Evolutionary conservation across 92 coral and sea anemone species (phyloP), one percentile per base, ranked within the genome.

Genomic region (Bergia puertoricense): DNA sequence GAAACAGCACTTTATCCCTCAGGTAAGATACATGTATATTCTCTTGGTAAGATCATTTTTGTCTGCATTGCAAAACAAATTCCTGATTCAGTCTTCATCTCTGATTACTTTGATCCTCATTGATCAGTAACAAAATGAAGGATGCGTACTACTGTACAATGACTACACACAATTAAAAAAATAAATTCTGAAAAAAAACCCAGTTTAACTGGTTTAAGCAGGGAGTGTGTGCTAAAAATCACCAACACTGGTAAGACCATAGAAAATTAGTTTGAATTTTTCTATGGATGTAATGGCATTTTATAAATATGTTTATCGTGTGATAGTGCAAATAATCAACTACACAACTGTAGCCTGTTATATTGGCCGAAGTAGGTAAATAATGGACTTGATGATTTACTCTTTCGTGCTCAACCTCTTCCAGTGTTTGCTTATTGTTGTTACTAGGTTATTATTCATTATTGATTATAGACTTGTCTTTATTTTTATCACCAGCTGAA

Each of bases 401-500:
- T 76, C 80, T 76, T 76, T 76, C 80, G 38, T 76, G 80, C 80
- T 76, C 80, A 76, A 76, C 7, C 80, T 76, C 80, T 76, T 76
- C 80, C 36, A 76, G 80, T 76, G 54, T 41, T 76, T 76, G 80
- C 80, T 76, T 18, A 73, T 73, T 76, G 80, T 76, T 43, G 80
- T 76, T 76, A 76, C 38, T 76, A 41, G 10, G 80, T 41, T 76
- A 76, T 76, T 76, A 76, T 76, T 76, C 38, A 76, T 41, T 76
- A 76, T 76, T 40, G 38, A 41, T 76, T 76, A 42, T 76, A 76
- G 80, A 76, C 80, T 54, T 76, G 80, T 43, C 54, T 85, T 85
- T 85, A 76, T 45, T 76, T 39, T 85, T 39, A 68, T 86, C 68
- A 74, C 82, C 82, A 86, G 84, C 84, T 76, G 89, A 86, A 76